Evolutionary conservation across 2,888 invertebrate genomes (phyloP).

Genomic region (Tinea pellionella): DNA sequence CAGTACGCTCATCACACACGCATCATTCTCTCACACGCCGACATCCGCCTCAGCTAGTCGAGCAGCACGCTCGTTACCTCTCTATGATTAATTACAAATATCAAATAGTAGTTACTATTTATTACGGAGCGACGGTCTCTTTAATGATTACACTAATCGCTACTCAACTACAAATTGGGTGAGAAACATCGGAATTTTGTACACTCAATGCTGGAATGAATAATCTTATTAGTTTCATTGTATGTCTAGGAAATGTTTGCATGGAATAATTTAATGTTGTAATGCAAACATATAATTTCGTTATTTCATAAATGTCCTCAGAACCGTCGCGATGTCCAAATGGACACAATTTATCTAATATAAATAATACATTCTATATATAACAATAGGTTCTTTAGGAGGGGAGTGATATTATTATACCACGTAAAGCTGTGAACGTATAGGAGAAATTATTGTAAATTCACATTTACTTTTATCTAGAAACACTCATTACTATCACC

Average conservation of each 20-base stretch:
- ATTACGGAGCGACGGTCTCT: background rate
- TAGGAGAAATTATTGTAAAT: constrained; percentile 66
- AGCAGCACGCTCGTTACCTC: background rate
- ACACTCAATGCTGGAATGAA: constrained; percentile 35
- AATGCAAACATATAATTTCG: background rate
- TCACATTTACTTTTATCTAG: constrained; percentile 68
- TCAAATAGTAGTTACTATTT: background rate
- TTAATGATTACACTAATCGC: constrained; percentile 30
- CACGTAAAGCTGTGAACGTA: constrained; percentile 68
- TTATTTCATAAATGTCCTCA: background rate
- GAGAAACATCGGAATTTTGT: constrained; percentile 68
- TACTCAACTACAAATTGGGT: constrained; percentile 48
- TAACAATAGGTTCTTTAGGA: constrained; percentile 38
- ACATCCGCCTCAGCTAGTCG: background rate
- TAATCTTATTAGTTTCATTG: background rate
- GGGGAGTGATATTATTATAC: constrained; percentile 53
- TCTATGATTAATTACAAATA: background rate
- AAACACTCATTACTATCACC: constrained; percentile 51
- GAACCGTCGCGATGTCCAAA: background rate
- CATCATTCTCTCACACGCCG: constrained; percentile 17
- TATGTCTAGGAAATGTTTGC: background rate
- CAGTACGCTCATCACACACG: constrained; percentile 14
- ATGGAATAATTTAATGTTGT: background rate
- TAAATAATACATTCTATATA: background rate
- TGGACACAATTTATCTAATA: background rate